Conservation (phyloP, 2,797 vertebrate genomes). For the Coendou prehensilis region DNA sequence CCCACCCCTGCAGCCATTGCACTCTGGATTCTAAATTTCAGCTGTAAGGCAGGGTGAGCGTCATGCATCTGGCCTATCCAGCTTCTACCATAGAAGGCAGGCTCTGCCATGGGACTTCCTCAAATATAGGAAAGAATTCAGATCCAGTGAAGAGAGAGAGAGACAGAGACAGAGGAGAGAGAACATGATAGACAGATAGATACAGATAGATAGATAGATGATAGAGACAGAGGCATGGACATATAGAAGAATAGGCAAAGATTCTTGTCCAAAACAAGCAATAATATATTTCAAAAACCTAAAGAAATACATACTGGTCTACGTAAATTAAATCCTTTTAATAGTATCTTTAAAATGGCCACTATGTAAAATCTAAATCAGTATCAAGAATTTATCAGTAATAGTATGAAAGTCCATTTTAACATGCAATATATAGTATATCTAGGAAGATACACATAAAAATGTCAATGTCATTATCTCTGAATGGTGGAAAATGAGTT, state of each 20-base stretch:
- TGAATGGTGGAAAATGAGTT: neutral
- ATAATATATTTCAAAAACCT: conserved; percentile 4
- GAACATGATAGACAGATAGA: neutral
- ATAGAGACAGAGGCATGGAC: neutral
- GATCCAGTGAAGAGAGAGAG: neutral
- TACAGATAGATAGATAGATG: neutral
- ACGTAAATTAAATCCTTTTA: neutral
- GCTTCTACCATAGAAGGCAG: neutral
- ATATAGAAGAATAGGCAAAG: neutral
- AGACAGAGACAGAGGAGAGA: neutral
- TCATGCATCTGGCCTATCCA: neutral
- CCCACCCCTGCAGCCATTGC: fast-evolving
- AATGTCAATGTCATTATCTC: neutral
- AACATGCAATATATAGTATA: neutral
- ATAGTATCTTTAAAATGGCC: neutral
- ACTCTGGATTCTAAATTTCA: too few relatives aligned
- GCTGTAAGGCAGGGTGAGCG: neutral
- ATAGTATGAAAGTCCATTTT: conserved; percentile 45
- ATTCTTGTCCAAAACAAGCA: neutral
- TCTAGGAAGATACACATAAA: neutral
- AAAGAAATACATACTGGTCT: neutral
- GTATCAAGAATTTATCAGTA: conserved; percentile 22
- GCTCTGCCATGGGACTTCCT: neutral
- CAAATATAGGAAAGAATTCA: neutral
- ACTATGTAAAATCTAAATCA: conserved; percentile 12